Evolutionary conservation across 2,113 vertebrate species (phyloP).

Genomic region (Nipponia nippon): DNA sequence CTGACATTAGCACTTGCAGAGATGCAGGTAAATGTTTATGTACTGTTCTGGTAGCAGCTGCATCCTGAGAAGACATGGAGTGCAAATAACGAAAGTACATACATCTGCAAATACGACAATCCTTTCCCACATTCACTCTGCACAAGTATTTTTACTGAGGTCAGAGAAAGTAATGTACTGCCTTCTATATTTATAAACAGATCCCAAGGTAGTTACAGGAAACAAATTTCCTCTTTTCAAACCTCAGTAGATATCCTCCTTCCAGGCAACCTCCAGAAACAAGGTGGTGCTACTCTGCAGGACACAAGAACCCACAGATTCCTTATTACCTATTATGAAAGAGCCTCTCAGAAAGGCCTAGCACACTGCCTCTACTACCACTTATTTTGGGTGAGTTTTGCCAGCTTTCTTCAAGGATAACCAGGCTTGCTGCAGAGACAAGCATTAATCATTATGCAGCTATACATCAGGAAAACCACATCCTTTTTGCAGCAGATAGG

Average conservation of each 20-base stretch:
- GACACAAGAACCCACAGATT: neutral
- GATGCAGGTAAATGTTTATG: neutral
- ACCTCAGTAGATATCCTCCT: neutral
- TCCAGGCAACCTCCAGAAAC: neutral
- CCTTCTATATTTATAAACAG: neutral
- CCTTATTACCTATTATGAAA: neutral
- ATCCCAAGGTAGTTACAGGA: neutral
- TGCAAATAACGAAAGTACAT: neutral
- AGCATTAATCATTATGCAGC: rapidly evolving
- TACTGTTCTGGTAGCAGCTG: neutral
- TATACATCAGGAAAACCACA: neutral
- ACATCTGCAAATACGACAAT: neutral
- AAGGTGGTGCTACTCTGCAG: neutral
- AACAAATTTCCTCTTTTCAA: neutral
- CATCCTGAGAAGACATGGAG: neutral
- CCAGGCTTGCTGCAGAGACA: neutral
- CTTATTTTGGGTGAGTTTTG: neutral
- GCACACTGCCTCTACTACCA: neutral
- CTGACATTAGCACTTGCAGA: neutral
- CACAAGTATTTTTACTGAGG: neutral
- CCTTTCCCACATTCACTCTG: neutral
- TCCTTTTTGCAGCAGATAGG: neutral
- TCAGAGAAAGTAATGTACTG: neutral
- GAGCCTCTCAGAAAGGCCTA: neutral
- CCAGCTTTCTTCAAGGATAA: neutral